Percentiles rank a stretch among this genome's conserved stretches.
Conservation (phyloP, 2,113 vertebrate species). For the Oreochromis aureus region DNA sequence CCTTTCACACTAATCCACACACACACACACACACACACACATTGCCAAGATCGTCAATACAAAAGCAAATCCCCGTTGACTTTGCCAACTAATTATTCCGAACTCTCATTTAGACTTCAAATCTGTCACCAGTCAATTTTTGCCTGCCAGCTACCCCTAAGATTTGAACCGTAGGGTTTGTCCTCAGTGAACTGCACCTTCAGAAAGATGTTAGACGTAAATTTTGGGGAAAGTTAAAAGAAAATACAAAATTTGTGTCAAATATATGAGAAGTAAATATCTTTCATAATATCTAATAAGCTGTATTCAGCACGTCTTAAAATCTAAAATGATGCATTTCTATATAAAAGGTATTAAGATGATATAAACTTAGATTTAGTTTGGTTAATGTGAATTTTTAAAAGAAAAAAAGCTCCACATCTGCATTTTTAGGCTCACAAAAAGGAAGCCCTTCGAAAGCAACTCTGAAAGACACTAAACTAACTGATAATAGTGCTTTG, state of each 20-base stretch:
- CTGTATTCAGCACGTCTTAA: not conserved
- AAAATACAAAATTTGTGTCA: not conserved
- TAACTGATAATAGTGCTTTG: not conserved
- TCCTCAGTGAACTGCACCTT: not conserved
- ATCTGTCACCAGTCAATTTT: not conserved
- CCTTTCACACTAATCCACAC: conserved; percentile 39
- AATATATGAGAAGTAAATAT: not conserved
- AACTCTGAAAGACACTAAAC: not conserved
- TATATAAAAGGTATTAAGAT: not conserved
- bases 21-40: not conserved
- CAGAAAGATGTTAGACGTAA: not conserved
- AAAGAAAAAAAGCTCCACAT: not conserved
- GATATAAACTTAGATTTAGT: not conserved
- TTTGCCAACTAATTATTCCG: conserved; percentile 13
- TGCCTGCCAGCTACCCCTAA: not conserved
- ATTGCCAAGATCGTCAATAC: not conserved
- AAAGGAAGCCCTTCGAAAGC: not conserved
- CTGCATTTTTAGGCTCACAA: not conserved
- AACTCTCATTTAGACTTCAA: conserved; percentile 2
- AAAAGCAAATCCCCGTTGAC: conserved; percentile 12
- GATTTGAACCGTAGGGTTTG: not conserved
- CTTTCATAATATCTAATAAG: not conserved
- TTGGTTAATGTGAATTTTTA: not conserved
- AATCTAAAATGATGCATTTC: not conserved
- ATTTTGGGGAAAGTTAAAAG: not conserved